phyloP scores from a whole-genome alignment of 2,797 vertebrate genomes.

The Protosalanx chinensis region DNA sequence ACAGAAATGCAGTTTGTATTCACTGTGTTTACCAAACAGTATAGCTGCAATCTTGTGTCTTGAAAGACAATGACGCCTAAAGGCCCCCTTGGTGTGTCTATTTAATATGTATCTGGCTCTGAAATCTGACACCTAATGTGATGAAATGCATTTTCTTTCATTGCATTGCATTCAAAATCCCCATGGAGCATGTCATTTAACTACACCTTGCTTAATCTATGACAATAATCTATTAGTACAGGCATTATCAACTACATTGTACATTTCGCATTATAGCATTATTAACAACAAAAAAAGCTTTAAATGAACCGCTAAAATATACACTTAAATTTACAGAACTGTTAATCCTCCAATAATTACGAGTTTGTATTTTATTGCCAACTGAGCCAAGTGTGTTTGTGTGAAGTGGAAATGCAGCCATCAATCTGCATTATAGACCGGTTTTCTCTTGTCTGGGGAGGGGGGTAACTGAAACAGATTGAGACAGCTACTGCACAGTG shows the following conservation, averaged over 20 bases:
- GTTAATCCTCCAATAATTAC: background rate
- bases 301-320: conserved; percentile 22
- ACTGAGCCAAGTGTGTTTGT: conserved; percentile 33
- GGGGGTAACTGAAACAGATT: conserved; percentile 76
- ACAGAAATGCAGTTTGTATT: conserved; percentile 62
- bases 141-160: too few relatives aligned
- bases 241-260: background rate
- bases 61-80: conserved; percentile 65
- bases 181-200: too few relatives aligned
- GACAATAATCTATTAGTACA: too few relatives aligned
- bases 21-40: conserved; percentile 60
- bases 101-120: conserved; percentile 42
- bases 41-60: conserved; percentile 64
- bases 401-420: conserved; percentile 73
- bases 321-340: background rate
- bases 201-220: too few relatives aligned
- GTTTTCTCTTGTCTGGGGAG: conserved; percentile 72
- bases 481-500: conserved; percentile 74
- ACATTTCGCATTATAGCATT: background rate
- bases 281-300: too few relatives aligned
- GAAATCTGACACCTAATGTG: too few relatives aligned
- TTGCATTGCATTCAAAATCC: too few relatives aligned
- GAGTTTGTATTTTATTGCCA: conserved; percentile 47
- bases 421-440: conserved; percentile 75
- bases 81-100: conserved; percentile 59